Base-by-base conservation (phyloP, 2,888 invertebrate species). In the Meiosimyza decipiens region DNA sequence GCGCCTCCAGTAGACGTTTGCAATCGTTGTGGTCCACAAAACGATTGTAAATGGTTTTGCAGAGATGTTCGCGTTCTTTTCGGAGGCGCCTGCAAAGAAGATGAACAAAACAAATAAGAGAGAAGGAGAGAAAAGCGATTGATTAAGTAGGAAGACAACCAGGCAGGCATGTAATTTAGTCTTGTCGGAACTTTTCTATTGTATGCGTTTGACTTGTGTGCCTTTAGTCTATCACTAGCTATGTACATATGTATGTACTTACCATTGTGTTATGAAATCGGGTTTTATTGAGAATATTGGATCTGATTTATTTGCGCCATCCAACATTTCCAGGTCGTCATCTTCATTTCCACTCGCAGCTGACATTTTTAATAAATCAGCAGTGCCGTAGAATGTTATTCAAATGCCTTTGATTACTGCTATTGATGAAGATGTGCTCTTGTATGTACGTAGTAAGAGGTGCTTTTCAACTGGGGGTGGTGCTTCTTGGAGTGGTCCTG, bases 221-320 rank as follows among this genome's bases (percentile, higher is more conserved):
- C 33, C 49, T 22, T 49, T 50, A 12, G 50, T 64, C 64, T 5
- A 49, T 63, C 13, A 28, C 2, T 49, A 9, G 49, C 9, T n/a
- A 18, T 18, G 3, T 11, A 22, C 6, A 11, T 57, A 22, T 49
- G 11, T 11, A 22, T 18, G 18, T 57, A 28, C 92, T 90, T 84
- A 93, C 94, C 94, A 94, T 88, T 93, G 92, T 73, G 91, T 91
- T 79, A 94, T 92, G 86, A 93, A 94, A 81, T 91, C 92, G 66
- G 92, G 92, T 80, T 92, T 92, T 77, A 94, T 93, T 75, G 92
- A 90, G 85, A 91, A 94, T 79, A 94, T 91, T 68, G 93, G 91
- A 73, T 93, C 92, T 73, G 91, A 89, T 78, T 90, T 89, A 86
- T 92, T 92, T 82, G 83, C 85, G 49, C 76, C 77, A 60, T 78